A percentile compares a stretch with the other conserved stretches of the same genome.
Evolutionary conservation across 2,113 vertebrate genomes (phyloP).

Genomic region (Sander vitreus): DNA sequence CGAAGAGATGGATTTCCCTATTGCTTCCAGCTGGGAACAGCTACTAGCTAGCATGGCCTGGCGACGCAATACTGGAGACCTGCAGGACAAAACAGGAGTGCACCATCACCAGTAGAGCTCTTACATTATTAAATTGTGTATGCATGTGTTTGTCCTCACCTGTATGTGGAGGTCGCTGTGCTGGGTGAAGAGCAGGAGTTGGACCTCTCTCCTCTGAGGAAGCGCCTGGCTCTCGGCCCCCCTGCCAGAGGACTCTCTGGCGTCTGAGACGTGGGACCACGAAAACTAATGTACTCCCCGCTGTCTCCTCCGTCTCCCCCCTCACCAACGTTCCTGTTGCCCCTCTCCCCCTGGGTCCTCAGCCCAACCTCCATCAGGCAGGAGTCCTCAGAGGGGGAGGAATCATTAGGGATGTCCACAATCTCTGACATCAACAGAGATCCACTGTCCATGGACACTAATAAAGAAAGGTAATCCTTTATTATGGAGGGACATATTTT

Average conservation of each 20-base stretch:
- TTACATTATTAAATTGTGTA: background rate
- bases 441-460: constrained; percentile 95
- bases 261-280: constrained; percentile 85
- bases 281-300: constrained; percentile 87
- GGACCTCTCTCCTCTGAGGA: constrained; percentile 89
- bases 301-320: constrained; percentile 62
- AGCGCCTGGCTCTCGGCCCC: constrained; percentile 84
- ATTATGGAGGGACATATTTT: background rate
- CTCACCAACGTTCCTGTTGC: constrained; percentile 52
- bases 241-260: constrained; percentile 80
- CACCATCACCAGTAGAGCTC: background rate
- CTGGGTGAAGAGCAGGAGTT: constrained; percentile 94
- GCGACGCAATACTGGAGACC: constrained; percentile 82
- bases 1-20: constrained; percentile 72
- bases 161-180: constrained; percentile 82
- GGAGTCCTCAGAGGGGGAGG: constrained; percentile 95
- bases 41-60: constrained; percentile 88
- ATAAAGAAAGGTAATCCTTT: background rate
- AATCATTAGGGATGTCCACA: constrained; percentile 93
- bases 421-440: constrained; percentile 95
- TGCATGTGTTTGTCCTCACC: constrained; percentile 54
- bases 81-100: constrained; percentile 39
- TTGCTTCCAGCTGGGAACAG: constrained; percentile 91
- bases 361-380: constrained; percentile 91
- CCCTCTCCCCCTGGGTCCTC: constrained; percentile 73